Evolutionary conservation across 1,140 invertebrate genomes (phyloP), one percentile per base, ranked within the genome.

Genomic region (Eumeta japonica): DNA sequence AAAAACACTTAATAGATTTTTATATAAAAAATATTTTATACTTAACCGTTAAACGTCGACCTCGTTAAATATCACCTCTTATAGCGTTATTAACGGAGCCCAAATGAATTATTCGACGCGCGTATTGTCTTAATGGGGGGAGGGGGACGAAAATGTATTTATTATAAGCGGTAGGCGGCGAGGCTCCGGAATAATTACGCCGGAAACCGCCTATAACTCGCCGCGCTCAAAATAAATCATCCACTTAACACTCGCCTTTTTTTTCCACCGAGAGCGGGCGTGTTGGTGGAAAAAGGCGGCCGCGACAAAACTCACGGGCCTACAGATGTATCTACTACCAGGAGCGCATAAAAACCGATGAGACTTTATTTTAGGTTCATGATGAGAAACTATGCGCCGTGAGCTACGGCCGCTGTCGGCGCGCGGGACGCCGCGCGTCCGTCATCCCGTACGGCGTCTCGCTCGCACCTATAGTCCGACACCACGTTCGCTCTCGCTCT

Each of bases 191-290:
- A 63, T 64, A 56, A 72, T 63, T 50, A 56, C 62, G 41, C 54
- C 60, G 64, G 67, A 72, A 72, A 58, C 58, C 55, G 42, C 42
- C 53, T 54, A 57, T 57, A 60, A 62, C 58, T 41, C 39, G 35
- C 43, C 46, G 47, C 64, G 64, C 56, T 68, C 63, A 65, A 62
- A 64, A 67, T 68, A 68, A 68, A 68, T 72, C 67, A 72, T 65
- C 62, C 63, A 72, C 64, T 72, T 72, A 72, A 68, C 64, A 68
- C 64, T 62, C n/a, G n/a, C n/a, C n/a, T n/a, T n/a, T 67, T 63
- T 67, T 66, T 64, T 52, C 50, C n/a, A n/a, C n/a, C n/a, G n/a
- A n/a, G n/a, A n/a, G n/a, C n/a, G n/a, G n/a, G n/a, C n/a, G n/a
- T n/a, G n/a, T n/a, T n/a, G n/a, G n/a, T n/a, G n/a, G n/a, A n/a